Percentiles rank a stretch among this genome's conserved stretches.
phyloP scores from a whole-genome alignment of 2,888 invertebrate species.

The Hypomecis atomaria region DNA sequence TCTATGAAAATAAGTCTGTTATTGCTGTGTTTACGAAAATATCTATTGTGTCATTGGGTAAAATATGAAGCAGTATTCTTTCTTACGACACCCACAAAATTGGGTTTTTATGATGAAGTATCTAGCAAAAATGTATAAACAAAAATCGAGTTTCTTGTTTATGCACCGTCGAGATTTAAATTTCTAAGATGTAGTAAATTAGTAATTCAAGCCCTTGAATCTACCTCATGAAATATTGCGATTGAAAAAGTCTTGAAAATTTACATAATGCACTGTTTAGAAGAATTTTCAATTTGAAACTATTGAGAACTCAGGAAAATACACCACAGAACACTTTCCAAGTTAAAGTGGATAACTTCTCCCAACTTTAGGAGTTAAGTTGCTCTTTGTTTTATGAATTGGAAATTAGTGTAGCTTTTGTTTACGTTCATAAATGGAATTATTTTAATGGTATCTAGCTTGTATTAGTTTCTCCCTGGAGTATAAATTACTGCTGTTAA shows the following conservation, averaged over 20 bases:
- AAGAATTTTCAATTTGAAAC: not conserved
- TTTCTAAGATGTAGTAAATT: too few species aligned
- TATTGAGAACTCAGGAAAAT: constrained; percentile 8
- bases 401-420: constrained; percentile 5
- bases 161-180: too few species aligned
- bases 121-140: too few species aligned
- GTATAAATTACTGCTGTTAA: not conserved
- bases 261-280: not conserved
- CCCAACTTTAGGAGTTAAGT: not conserved
- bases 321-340: constrained; percentile 8
- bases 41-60: constrained; percentile 1
- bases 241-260: not conserved
- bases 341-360: constrained; percentile 16
- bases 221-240: too few species aligned
- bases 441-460: not conserved
- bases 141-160: too few species aligned
- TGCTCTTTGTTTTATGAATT: constrained; percentile 13
- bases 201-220: too few species aligned
- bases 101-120: not conserved
- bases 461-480: not conserved
- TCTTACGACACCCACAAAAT: constrained; percentile 8
- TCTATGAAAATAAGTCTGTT: constrained; percentile 3
- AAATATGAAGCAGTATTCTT: constrained; percentile 12
- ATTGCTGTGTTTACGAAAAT: not conserved
- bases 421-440: constrained; percentile 4